Percentiles rank a stretch among this genome's conserved stretches.
Evolutionary conservation across 1,140 invertebrate species (phyloP).

Genomic region (Monomorium pharaonis): DNA sequence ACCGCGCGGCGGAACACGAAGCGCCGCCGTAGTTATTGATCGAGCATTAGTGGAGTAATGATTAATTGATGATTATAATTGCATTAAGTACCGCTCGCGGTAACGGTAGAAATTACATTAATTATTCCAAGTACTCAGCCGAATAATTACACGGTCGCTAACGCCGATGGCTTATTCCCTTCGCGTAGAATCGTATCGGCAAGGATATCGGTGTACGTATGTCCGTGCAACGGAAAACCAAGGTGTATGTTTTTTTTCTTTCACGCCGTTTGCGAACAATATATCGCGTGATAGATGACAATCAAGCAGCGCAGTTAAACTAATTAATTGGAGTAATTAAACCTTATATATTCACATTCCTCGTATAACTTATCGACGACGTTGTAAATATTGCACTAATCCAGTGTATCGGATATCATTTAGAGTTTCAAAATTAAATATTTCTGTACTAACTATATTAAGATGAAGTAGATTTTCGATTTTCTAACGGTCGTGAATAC

Average conservation of each 20-base stretch:
- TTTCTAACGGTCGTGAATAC: background rate
- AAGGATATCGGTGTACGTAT: conserved; percentile 50
- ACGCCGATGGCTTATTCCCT: conserved; percentile 58
- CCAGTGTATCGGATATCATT: background rate
- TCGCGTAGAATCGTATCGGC: conserved; percentile 36
- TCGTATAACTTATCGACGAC: no score
- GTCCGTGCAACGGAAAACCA: conserved; percentile 50
- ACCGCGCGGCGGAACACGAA: conserved; percentile 22
- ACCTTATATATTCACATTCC: conserved; percentile 1
- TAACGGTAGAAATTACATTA: conserved; percentile 70
- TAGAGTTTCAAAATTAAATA: conserved; percentile 1
- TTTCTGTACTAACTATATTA: background rate
- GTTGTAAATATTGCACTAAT: background rate
- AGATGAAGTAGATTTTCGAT: background rate
- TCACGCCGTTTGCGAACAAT: background rate
- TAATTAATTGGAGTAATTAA: conserved; percentile 55
- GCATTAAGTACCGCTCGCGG: conserved; percentile 64
- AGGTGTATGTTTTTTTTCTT: conserved; percentile 56
- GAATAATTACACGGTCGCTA: conserved; percentile 55
- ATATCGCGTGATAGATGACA: conserved; percentile 45
- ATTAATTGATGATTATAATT: conserved; percentile 72
- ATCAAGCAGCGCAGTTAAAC: conserved; percentile 26
- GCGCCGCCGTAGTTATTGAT: conserved; percentile 56
- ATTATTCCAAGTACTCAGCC: conserved; percentile 71
- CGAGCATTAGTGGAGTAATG: conserved; percentile 60